Conservation (phyloP, 2,797 vertebrate genomes). For the Scarus forsteni region DNA sequence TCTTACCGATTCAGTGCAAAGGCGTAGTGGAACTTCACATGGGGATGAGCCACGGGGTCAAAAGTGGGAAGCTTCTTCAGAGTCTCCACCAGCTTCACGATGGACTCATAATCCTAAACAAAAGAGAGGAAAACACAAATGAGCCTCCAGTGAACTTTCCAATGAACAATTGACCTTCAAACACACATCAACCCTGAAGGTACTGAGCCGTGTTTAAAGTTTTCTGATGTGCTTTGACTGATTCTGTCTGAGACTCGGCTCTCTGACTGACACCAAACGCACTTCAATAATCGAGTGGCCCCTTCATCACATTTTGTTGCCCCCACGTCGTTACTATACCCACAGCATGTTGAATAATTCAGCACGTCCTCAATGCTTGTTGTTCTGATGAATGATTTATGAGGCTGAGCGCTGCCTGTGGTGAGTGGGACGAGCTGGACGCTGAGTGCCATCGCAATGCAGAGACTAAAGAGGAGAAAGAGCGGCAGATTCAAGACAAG, state of each 20-base stretch:
- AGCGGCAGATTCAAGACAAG: conserved; percentile 50
- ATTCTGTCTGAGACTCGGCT: conserved; percentile 25
- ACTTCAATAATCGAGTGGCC: conserved; percentile 54
- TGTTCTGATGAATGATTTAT: conserved; percentile 75
- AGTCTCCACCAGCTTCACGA: conserved; percentile 96
- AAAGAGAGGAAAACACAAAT: conserved; percentile 2
- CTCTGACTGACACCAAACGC: conserved; percentile 38
- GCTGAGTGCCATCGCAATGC: conserved; percentile 23
- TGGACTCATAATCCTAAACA: conserved; percentile 94
- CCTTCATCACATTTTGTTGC: conserved; percentile 45
- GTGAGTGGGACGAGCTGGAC: conserved; percentile 45
- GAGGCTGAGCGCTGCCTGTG: conserved; percentile 38
- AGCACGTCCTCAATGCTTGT: conserved; percentile 54
- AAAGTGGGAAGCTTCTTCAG: conserved; percentile 97
- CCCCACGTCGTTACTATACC: conserved; percentile 34
- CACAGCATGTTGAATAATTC: conserved; percentile 76
- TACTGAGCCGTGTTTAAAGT: background rate
- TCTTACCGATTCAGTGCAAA: conserved; percentile 96
- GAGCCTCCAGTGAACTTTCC: conserved; percentile 4
- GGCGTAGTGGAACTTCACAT: conserved; percentile 97
- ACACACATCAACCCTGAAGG: conserved; percentile 4
- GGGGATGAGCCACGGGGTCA: conserved; percentile 93
- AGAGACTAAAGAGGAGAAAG: conserved; percentile 21
- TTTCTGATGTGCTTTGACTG: conserved; percentile 30
- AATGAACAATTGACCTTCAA: conserved; percentile 1